These are phyloP conservation scores for Acanthosoma haemorrhoidale DNA, from an alignment of 2,888 invertebrate genomes.

Conservation along the genomic window DNA sequence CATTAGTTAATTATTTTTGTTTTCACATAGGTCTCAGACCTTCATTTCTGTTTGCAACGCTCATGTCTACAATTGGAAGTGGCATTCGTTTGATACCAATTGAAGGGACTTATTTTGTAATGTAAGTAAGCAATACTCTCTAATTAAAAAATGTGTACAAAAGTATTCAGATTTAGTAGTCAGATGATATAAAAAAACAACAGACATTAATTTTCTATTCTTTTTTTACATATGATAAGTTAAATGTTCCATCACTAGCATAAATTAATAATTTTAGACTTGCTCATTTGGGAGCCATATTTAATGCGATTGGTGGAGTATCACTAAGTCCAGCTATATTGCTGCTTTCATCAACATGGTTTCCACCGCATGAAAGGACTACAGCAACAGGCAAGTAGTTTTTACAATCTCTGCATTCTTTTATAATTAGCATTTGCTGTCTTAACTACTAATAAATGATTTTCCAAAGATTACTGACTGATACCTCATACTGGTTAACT, in stretches of 20 bases:
- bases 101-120: constrained; percentile 41
- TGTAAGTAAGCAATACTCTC: too few species aligned
- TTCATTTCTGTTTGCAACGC: constrained; percentile 42
- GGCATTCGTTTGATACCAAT: constrained; percentile 43
- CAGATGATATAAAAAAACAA: background rate
- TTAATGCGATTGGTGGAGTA: constrained; percentile 48
- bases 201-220: too few species aligned
- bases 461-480: too few species aligned
- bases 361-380: constrained; percentile 48
- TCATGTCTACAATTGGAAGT: constrained; percentile 43
- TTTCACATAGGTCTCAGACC: constrained; percentile 40
- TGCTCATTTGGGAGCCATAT: constrained; percentile 42
- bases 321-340: constrained; percentile 47
- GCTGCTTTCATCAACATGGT: constrained; percentile 48
- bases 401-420: too few species aligned
- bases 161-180: background rate
- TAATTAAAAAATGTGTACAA: too few species aligned
- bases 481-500: too few species aligned
- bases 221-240: too few species aligned
- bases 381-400: constrained; percentile 46
- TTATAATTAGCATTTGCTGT: too few species aligned
- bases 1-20: background rate
- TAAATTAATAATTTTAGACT: background rate
- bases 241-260: too few species aligned
- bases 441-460: too few species aligned